Evolutionary conservation across 2,888 invertebrate genomes (phyloP).

Genomic region (Teleogryllus oceanicus): DNA sequence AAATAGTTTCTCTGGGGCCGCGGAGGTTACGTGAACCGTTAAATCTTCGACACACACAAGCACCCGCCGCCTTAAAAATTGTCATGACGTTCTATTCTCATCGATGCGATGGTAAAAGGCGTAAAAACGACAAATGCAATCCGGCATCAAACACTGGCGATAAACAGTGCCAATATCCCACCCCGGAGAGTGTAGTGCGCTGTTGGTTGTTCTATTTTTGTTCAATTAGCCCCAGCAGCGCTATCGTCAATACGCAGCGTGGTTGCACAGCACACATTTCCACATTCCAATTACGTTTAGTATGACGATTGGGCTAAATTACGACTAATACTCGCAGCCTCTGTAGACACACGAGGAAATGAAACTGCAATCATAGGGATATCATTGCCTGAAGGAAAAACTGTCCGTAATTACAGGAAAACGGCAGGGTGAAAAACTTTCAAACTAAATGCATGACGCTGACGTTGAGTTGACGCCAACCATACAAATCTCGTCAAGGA

Average conservation of each 20-base stretch:
- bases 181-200: not conserved
- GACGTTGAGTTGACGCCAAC: too few species aligned
- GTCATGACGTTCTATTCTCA: not conserved
- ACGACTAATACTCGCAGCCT: not conserved
- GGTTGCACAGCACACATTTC: conserved; percentile 4
- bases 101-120: not conserved
- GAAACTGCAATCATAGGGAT: too few species aligned
- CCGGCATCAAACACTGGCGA: not conserved
- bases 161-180: conserved; percentile 18
- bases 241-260: not conserved
- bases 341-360: too few species aligned
- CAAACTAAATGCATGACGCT: too few species aligned
- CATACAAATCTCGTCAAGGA: too few species aligned
- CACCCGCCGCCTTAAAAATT: not conserved
- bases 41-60: not conserved
- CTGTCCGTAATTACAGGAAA: too few species aligned
- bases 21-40: too few species aligned
- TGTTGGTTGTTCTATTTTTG: conserved; percentile 18
- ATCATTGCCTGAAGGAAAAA: too few species aligned
- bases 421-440: too few species aligned
- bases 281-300: conserved; percentile 18
- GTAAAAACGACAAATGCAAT: not conserved
- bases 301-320: not conserved
- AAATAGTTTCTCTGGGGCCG: too few species aligned
- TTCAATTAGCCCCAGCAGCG: not conserved